Conservation (phyloP, 2,888 invertebrate species). For the Yponomeuta evonymella region DNA sequence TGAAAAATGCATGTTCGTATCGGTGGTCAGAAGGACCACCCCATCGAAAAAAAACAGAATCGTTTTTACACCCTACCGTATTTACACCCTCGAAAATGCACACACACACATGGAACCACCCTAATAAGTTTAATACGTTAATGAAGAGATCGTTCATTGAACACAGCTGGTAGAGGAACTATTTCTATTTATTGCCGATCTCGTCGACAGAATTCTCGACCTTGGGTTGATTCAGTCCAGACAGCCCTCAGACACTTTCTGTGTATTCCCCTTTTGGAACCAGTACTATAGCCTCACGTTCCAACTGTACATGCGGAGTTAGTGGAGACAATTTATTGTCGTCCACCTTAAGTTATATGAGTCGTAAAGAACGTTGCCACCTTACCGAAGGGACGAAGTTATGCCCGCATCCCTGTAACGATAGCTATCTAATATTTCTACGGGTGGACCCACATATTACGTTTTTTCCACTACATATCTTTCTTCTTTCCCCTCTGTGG, state of each 20-base stretch:
- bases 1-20: too few relatives aligned
- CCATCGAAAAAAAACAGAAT: too few relatives aligned
- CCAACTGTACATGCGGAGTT: background rate
- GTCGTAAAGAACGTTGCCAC: constrained; percentile 9
- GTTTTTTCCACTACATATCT: constrained; percentile 6
- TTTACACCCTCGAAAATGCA: too few relatives aligned
- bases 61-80: too few relatives aligned
- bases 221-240: too few relatives aligned
- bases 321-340: constrained; percentile 18
- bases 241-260: background rate
- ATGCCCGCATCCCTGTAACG: constrained; percentile 14
- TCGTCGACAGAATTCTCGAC: too few relatives aligned
- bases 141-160: too few relatives aligned
- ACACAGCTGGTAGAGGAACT: too few relatives aligned
- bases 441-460: constrained; percentile 13
- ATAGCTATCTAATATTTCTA: constrained; percentile 9
- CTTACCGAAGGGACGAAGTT: constrained; percentile 3
- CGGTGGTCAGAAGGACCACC: too few relatives aligned
- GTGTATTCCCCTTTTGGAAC: background rate
- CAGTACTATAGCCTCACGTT: background rate
- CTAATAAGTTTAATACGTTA: too few relatives aligned
- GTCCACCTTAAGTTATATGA: constrained; percentile 5
- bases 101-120: too few relatives aligned
- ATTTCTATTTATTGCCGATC: too few relatives aligned
- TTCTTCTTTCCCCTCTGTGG: background rate